Conservation (phyloP, 2,888 invertebrate species). For the Anthophora plumipes region DNA sequence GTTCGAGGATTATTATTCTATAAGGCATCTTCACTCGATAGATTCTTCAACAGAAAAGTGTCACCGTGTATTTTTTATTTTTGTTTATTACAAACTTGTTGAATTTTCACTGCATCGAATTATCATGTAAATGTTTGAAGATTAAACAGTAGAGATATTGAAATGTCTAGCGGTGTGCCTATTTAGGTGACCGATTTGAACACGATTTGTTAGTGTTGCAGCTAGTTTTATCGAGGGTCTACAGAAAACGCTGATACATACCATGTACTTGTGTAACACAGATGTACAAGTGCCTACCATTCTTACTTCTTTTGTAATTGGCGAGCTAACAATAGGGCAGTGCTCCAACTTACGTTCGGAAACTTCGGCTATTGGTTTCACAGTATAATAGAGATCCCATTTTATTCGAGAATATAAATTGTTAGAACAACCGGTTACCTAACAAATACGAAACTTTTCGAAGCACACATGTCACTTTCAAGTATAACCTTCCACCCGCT, state of each 20-base stretch:
- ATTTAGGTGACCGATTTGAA: slow-evolving; percentile 18
- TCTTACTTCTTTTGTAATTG: slow-evolving; percentile 28
- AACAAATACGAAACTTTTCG: neutral
- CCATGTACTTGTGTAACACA: neutral
- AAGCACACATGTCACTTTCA: neutral
- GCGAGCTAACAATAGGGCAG: slow-evolving; percentile 2
- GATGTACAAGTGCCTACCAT: slow-evolving; percentile 13
- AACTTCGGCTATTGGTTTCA: neutral
- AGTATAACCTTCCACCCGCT: neutral
- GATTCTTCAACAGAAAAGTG: neutral
- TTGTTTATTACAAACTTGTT: neutral
- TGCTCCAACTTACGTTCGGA: neutral
- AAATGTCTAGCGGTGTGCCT: neutral
- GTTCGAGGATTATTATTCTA: neutral
- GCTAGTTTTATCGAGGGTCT: slow-evolving; percentile 6
- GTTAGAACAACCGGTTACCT: neutral
- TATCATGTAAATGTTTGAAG: neutral
- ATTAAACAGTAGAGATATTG: neutral
- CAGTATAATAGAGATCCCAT: neutral
- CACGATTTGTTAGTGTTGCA: slow-evolving; percentile 4
- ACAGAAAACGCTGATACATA: slow-evolving; percentile 3
- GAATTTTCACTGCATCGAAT: neutral
- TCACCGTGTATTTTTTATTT: neutral
- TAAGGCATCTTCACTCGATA: neutral
- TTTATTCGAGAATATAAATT: slow-evolving; percentile 1